Evolutionary conservation across 2,113 vertebrate species (phyloP), one percentile per base, ranked within the genome.

Genomic region (Coryphaenoides rupestris): DNA sequence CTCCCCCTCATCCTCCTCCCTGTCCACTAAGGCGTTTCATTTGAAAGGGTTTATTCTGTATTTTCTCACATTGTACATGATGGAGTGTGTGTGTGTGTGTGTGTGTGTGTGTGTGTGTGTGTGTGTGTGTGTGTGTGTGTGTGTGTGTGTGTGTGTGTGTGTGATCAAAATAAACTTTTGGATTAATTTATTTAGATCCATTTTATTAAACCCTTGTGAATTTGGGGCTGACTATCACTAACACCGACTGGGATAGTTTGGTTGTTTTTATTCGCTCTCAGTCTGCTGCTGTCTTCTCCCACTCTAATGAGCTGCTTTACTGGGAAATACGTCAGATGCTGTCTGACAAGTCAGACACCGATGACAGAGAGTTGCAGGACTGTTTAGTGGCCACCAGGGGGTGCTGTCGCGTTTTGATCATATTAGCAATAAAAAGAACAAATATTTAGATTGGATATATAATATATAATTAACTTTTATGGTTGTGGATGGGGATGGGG

Each of bases 341-440:
- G 47, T 50, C 15, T 50, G 15, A n/a, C 2, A n/a, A 50, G 16
- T 50, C 47, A 40, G 9, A 9, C 33, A 40, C 9, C 13, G 33
- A 19, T 54, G n/a, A 54, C 16, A 21, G 3, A 21, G 58, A 49
- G 49, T 23, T 22, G 21, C 4, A 13, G 33, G 6, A 7, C 17
- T 13, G 7, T 13, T 54, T 1, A 40, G 23, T 47, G 72, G 10
- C 77, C 82, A 80, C 62, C 24, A 77, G 80, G 57, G 70, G 78
- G 77, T 2, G 76, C 74, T 82, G 55, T 16, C 0, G 59, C 28
- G n/a, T 46, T n/a, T 50, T 16, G 9, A n/a, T 50, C 15, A 6
- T 40, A 26, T 40, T 7, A 40, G 33, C 33, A 40, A 40, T 40
- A 10, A 9, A 40, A 40, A 40, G 9, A 33, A 33, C 28, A 40